A percentile compares a stretch with the other conserved stretches of the same genome.
Evolutionary conservation across 2,888 invertebrate species (phyloP).

Genomic region (Steinernema carpocapsae): DNA sequence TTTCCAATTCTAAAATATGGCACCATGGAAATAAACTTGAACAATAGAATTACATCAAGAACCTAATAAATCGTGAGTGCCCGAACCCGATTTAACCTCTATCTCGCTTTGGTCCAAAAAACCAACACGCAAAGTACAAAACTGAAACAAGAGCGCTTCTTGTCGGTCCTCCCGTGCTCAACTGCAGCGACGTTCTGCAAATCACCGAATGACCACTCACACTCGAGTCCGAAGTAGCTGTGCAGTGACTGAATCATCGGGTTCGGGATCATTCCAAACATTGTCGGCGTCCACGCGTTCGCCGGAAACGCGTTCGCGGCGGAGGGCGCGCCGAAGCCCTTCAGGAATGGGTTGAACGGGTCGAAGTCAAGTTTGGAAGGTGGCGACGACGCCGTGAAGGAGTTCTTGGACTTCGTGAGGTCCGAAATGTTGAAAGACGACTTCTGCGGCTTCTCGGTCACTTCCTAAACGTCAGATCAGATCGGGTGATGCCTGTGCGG

Average conservation of each 20-base stretch:
- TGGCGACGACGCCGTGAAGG: not conserved
- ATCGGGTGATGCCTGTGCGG: not conserved
- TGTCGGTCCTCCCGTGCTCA: too few relatives aligned
- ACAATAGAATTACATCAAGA: too few relatives aligned
- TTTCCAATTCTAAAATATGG: too few relatives aligned
- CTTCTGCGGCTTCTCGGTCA: slow-evolving; percentile 7
- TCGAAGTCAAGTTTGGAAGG: slow-evolving; percentile 6
- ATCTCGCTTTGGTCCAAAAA: too few relatives aligned
- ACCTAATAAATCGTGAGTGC: too few relatives aligned
- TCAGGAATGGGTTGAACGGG: slow-evolving; percentile 26
- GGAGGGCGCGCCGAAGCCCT: not conserved
- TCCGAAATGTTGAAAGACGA: slow-evolving; percentile 27
- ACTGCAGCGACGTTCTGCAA: too few relatives aligned
- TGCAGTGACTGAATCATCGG: slow-evolving; percentile 32
- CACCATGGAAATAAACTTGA: too few relatives aligned
- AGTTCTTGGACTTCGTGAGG: slow-evolving; percentile 15
- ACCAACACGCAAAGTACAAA: too few relatives aligned
- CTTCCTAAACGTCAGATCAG: slow-evolving; percentile 3
- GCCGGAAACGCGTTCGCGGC: slow-evolving; percentile 11
- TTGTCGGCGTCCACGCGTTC: slow-evolving; percentile 29
- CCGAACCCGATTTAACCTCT: too few relatives aligned
- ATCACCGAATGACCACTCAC: too few relatives aligned
- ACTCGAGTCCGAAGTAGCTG: slow-evolving; percentile 30
- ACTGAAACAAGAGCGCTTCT: too few relatives aligned
- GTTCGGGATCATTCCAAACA: slow-evolving; percentile 29